Evolutionary conservation across 2,113 vertebrate genomes (phyloP).

Genomic region (Halcyon malimbica): DNA sequence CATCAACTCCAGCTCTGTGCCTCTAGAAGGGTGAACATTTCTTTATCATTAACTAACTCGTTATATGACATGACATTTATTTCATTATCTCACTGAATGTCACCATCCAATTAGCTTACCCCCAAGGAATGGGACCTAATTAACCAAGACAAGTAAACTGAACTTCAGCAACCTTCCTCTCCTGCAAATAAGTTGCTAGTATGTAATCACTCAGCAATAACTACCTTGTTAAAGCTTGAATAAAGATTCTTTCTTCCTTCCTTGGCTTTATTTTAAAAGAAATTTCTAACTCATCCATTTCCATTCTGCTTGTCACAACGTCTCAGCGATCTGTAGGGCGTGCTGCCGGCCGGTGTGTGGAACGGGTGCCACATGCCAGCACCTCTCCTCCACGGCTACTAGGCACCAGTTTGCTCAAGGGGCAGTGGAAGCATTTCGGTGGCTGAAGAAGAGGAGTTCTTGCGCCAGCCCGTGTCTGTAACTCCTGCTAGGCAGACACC

Average conservation of each 20-base stretch:
- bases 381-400: neutral
- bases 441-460: neutral
- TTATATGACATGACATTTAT: constrained; percentile 41
- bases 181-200: constrained; percentile 11
- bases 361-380: neutral
- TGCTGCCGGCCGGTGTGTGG: neutral
- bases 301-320: neutral
- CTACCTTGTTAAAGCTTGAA: neutral
- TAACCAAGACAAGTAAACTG: constrained; percentile 41
- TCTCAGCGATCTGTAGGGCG: neutral
- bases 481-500: neutral
- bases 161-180: constrained; percentile 36
- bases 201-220: neutral
- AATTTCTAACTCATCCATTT: neutral
- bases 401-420: neutral
- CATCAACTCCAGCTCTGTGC: neutral
- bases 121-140: constrained; percentile 28
- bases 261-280: neutral
- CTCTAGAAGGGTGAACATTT: neutral
- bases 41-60: constrained; percentile 57
- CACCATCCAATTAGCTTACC: constrained; percentile 19
- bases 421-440: neutral
- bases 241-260: neutral
- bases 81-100: constrained; percentile 46
- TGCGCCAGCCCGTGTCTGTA: neutral